phyloP scores from a whole-genome alignment of 2,113 vertebrate species.

The Ammodytes dubius region DNA sequence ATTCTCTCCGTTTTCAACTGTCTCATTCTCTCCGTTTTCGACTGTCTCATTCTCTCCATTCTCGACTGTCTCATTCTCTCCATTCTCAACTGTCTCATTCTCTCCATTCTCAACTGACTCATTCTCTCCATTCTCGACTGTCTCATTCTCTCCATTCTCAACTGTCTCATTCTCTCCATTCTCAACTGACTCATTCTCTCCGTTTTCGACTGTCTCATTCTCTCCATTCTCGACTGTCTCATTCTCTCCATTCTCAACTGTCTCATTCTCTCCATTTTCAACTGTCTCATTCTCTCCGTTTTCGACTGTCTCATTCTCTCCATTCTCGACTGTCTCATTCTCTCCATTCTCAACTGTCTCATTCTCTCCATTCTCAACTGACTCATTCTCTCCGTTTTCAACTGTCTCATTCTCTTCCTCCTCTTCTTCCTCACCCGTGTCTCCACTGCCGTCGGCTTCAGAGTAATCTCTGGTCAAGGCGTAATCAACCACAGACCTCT shows the following conservation, averaged over 20 bases:
- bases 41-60: accelerated
- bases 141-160: not conserved
- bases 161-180: accelerated
- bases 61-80: not conserved
- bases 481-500: slow-evolving; percentile 46
- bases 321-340: not conserved
- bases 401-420: not conserved
- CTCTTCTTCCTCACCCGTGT: not conserved
- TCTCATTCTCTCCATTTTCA: not conserved
- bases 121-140: accelerated
- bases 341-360: no score
- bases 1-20: not conserved
- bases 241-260: accelerated
- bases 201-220: not conserved
- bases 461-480: slow-evolving; percentile 43
- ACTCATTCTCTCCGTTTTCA: not conserved
- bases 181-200: accelerated
- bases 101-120: no score
- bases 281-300: not conserved
- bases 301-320: not conserved
- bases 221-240: accelerated
- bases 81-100: not conserved
- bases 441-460: accelerated
- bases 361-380: accelerated
- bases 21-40: accelerated